These are phyloP conservation scores for Orchestia grillus DNA, from an alignment of 1,140 invertebrate genomes.

Conservation along the genomic window DNA sequence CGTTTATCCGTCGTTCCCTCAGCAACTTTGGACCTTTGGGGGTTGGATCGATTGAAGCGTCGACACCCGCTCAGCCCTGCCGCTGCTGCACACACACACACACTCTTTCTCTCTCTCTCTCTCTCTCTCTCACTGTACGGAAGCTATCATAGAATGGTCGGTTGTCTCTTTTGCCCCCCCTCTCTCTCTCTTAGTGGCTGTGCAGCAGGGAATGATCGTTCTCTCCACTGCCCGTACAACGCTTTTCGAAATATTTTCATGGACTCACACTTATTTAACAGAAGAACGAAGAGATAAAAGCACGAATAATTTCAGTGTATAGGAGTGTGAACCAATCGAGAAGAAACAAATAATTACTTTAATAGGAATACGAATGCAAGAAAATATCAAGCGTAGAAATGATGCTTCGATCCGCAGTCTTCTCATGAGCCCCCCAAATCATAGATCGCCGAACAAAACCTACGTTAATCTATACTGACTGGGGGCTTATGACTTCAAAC, in stretches of 20 bases:
- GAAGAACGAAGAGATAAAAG: neutral
- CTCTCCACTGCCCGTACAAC: neutral
- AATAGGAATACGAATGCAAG: neutral
- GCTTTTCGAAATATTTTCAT: neutral
- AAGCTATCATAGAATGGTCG: too few species aligned
- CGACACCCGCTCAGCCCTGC: neutral
- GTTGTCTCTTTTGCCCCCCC: neutral
- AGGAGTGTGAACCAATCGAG: neutral
- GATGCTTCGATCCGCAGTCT: neutral
- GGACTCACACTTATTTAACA: neutral
- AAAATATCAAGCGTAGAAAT: neutral
- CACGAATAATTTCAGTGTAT: neutral
- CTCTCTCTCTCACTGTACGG: neutral
- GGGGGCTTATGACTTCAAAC: neutral
- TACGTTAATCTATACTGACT: neutral
- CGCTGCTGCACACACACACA: too few species aligned
- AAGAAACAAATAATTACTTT: neutral
- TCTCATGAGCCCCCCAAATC: neutral
- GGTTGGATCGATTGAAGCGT: neutral
- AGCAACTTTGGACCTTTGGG: constrained; percentile 11
- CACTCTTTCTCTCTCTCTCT: neutral
- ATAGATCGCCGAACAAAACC: neutral
- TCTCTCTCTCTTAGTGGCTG: neutral
- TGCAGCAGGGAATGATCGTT: neutral
- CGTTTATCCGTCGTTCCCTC: constrained; percentile 38